A percentile compares a stretch with the other conserved stretches of the same genome.
Conservation (phyloP, 2,888 invertebrate genomes). For the Acrobasis repandana region DNA sequence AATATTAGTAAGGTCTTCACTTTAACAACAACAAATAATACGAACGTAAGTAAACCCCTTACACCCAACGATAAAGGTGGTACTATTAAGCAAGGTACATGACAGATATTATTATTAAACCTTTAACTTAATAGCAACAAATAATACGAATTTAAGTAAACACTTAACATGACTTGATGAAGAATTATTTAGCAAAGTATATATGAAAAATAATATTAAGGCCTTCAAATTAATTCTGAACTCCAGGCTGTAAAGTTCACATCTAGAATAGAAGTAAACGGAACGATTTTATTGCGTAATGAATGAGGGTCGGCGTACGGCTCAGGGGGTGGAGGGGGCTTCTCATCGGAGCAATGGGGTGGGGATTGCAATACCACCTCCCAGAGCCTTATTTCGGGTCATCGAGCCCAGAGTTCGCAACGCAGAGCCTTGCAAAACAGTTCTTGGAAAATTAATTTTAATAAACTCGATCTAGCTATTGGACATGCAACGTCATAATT, state of each 20-base stretch:
- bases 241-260: conserved; percentile 26
- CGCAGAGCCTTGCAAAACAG: conserved; percentile 73
- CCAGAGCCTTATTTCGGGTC: conserved; percentile 80
- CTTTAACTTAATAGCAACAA: no score
- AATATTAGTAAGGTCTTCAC: no score
- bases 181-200: neutral
- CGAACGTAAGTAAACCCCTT: no score
- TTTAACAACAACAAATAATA: no score
- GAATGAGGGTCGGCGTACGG: conserved; percentile 77
- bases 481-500: conserved; percentile 10
- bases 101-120: no score
- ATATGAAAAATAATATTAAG: neutral
- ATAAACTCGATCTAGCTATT: conserved; percentile 54
- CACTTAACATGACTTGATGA: no score
- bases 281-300: conserved; percentile 81
- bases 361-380: conserved; percentile 66
- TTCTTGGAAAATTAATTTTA: conserved; percentile 72
- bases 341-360: conserved; percentile 42
- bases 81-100: no score
- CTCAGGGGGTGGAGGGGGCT: conserved; percentile 43
- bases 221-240: neutral
- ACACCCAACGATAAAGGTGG: no score
- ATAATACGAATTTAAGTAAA: no score
- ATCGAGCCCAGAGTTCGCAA: conserved; percentile 75
- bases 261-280: conserved; percentile 52